Base-by-base conservation (phyloP, 2,113 vertebrate genomes). In the Amblyopsis rosae region DNA sequence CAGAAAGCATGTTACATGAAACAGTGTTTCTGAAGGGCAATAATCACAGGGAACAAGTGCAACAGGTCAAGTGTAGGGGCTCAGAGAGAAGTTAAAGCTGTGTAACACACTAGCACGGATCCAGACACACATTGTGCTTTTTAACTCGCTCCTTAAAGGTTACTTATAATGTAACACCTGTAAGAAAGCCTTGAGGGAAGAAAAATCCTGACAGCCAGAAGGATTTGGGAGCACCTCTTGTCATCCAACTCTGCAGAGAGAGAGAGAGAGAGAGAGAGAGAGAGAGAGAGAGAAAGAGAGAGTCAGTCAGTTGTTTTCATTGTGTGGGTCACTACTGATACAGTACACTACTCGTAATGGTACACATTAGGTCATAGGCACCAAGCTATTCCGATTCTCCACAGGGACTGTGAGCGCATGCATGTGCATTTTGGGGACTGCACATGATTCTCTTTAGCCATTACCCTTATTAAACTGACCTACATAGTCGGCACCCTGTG, bases 161-260 rank as follows among this genome's bases (percentile, higher is more conserved):
- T 41, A 6, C 35, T 6, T 6, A 41, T 41, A 8, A 41, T 41
- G 35, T 41, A 8, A 41, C 35, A 41, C 35, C 35, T 41, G 92
- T 94, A 32, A 96, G 91, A 88, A 96, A 94, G 77, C 93, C 93
- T 86, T 92, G 89, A 72, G 92, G 92, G 50, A 96, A 95, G 92
- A 92, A 94, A 84, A 96, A 94, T 65, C 82, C 90, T 0, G 91
- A 93, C 70, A 95, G 93, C 92, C 91, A 96, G 76, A 93, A 94
- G 66, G 92, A 94, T 74, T 89, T 94, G 6, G 93, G 91, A 46
- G 87, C 90, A 63, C 92, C 93, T 33, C 70, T 82, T 71, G 70
- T 88, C 78, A 95, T 93, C 92, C 91, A 95, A 19, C 59, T 76
- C 90, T 94, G 61, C 16, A 60, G 53, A 57, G 9, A 16, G 7